These are phyloP conservation scores for Meda fulgida DNA, from an alignment of 2,797 vertebrate species.

Conservation along the genomic window DNA sequence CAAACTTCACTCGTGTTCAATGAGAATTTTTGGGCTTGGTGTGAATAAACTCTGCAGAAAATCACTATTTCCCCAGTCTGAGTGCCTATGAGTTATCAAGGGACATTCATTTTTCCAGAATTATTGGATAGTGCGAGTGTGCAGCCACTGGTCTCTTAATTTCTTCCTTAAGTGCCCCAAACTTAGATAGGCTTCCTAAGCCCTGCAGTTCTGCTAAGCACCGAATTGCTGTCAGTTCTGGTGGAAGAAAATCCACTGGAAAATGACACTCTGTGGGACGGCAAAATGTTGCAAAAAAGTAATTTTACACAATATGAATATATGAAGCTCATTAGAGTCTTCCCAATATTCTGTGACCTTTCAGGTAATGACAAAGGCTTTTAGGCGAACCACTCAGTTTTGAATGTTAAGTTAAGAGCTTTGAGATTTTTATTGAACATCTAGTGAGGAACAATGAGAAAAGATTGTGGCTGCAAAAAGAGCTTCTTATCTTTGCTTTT, in stretches of 20 bases:
- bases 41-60: background rate
- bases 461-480: background rate
- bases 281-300: slow-evolving; percentile 22
- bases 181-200: slow-evolving; percentile 33
- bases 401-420: background rate
- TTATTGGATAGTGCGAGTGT: background rate
- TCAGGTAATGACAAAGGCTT: background rate
- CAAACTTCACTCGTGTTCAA: background rate
- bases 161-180: slow-evolving; percentile 36
- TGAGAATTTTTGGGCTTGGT: background rate
- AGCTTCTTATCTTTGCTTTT: background rate
- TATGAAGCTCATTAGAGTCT: slow-evolving; percentile 20
- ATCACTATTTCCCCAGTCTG: background rate
- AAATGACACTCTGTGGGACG: slow-evolving; percentile 21
- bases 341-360: slow-evolving; percentile 21
- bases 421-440: background rate
- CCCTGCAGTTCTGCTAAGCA: slow-evolving; percentile 25
- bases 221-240: slow-evolving; percentile 28
- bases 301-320: slow-evolving; percentile 32
- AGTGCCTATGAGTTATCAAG: background rate
- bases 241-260: slow-evolving; percentile 23
- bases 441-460: background rate
- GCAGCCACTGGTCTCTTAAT: slow-evolving; percentile 38
- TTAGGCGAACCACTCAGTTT: background rate
- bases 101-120: background rate